Base-by-base conservation (phyloP, 1,140 invertebrate genomes). In the Teleopsis dalmanni region DNA sequence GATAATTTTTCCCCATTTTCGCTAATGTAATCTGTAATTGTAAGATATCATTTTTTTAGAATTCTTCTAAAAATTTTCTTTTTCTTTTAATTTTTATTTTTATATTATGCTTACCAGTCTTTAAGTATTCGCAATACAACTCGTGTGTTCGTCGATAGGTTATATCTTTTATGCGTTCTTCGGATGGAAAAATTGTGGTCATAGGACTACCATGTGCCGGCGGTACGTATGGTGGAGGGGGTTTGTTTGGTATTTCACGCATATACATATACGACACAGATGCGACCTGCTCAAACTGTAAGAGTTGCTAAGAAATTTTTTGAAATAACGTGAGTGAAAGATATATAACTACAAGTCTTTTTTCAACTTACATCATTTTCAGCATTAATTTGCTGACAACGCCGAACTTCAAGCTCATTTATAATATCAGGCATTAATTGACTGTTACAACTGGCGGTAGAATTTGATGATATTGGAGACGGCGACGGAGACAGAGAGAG, bases 191-290 rank as follows among this genome's bases (percentile, higher is more conserved):
- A 34, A 57, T 57, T 22, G 56, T 57, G 21, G 56, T 59, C 56
- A 57, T 57, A 23, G 57, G 57, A 52, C 56, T 56, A 13, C 56
- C 56, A 34, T 55, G 56, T 9, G 56, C 56, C 13, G 56, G 56
- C 9, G 57, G 57, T 18, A 56, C 51, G 48, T 59, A 59, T 7
- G 57, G 57, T 6, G 57, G 57, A 10, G 57, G 57, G 14, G 57
- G 57, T 47, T 59, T 59, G 37, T 59, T 59, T 9, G 57, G 57
- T 19, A 59, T 59, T 49, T 57, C 57, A 22, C 56, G 49, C 6
- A 57, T 37, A 34, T 53, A 52, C 42, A 55, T 43, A 38, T 45
- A 55, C 16, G 53, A 51, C 25, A 47, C 19, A 26, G 43, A 23
- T 19, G 50, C 22, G 22, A 35, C 22, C 31, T 48, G 46, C 14